phyloP scores from a whole-genome alignment of 2,797 vertebrate genomes.

The Gymnopithys bicolor region DNA sequence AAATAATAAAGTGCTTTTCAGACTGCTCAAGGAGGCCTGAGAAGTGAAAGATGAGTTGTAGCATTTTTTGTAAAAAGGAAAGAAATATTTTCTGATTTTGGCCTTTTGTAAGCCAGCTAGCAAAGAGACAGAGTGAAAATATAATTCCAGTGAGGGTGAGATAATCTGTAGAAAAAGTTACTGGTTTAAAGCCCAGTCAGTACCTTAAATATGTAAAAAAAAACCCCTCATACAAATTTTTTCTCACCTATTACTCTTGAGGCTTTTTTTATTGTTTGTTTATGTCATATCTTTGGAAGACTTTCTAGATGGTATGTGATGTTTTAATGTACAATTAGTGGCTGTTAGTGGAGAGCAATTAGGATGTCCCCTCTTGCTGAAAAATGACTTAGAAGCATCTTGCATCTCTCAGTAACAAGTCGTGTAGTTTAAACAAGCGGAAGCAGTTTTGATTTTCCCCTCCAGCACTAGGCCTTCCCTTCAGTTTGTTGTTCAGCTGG shows the following conservation, averaged over 20 bases:
- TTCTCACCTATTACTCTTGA: neutral
- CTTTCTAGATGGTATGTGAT: neutral
- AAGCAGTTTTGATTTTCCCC: neutral
- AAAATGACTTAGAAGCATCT: slow-evolving; percentile 29
- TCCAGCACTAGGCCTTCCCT: neutral
- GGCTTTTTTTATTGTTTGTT: neutral
- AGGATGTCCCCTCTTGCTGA: neutral
- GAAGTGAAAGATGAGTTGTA: neutral
- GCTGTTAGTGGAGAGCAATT: neutral
- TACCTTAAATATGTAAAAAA: neutral
- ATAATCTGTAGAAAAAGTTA: neutral
- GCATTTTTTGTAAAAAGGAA: neutral
- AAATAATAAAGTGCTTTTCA: neutral
- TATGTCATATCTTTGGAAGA: neutral
- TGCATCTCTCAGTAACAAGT: slow-evolving; percentile 62
- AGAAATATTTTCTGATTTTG: neutral
- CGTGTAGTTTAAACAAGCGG: slow-evolving; percentile 49
- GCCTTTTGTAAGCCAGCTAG: neutral
- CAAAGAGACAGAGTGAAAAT: neutral
- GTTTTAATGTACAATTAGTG: neutral
- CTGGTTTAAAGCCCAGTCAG: neutral
- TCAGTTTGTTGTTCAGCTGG: slow-evolving; percentile 18
- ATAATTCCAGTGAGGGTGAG: neutral
- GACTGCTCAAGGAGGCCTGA: neutral
- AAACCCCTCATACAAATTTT: neutral